Conservation (phyloP, 2,797 vertebrate genomes). For the Gymnoscopelus braueri region DNA sequence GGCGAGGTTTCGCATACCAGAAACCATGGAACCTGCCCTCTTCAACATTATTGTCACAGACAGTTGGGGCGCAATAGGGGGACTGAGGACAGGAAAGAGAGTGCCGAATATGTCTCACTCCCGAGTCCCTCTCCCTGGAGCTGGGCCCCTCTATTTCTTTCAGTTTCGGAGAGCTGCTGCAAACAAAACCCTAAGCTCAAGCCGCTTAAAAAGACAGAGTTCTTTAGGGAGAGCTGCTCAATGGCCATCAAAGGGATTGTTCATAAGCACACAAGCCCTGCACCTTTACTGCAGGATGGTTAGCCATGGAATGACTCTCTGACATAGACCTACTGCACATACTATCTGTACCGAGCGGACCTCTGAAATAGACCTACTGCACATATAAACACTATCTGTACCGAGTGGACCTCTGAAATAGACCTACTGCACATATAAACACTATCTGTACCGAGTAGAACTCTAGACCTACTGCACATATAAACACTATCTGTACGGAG, state of each 20-base stretch:
- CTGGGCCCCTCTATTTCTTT: slow-evolving; percentile 62
- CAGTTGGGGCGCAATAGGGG: slow-evolving; percentile 63
- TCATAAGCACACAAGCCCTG: slow-evolving; percentile 56
- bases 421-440: too few relatives aligned
- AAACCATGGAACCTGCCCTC: slow-evolving; percentile 58
- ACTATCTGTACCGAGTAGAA: too few relatives aligned
- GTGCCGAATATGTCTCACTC: slow-evolving; percentile 50
- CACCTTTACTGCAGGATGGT: slow-evolving; percentile 60
- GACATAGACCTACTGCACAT: too few relatives aligned
- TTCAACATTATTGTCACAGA: slow-evolving; percentile 69
- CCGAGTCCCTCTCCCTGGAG: slow-evolving; percentile 38
- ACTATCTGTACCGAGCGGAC: too few relatives aligned
- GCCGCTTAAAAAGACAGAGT: slow-evolving; percentile 60
- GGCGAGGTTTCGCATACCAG: slow-evolving; percentile 63
- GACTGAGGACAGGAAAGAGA: slow-evolving; percentile 52
- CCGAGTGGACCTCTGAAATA: too few relatives aligned
- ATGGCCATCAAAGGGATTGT: slow-evolving; percentile 69
- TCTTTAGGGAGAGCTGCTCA: slow-evolving; percentile 52
- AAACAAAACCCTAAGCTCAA: slow-evolving; percentile 71
- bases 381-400: too few relatives aligned
- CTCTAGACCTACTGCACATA: too few relatives aligned
- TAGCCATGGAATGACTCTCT: slow-evolving; percentile 19
- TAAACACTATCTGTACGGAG: too few relatives aligned
- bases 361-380: too few relatives aligned
- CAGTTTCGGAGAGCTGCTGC: slow-evolving; percentile 56